phyloP scores from a whole-genome alignment of 2,888 invertebrate species.

The Caenorhabditis angaria region DNA sequence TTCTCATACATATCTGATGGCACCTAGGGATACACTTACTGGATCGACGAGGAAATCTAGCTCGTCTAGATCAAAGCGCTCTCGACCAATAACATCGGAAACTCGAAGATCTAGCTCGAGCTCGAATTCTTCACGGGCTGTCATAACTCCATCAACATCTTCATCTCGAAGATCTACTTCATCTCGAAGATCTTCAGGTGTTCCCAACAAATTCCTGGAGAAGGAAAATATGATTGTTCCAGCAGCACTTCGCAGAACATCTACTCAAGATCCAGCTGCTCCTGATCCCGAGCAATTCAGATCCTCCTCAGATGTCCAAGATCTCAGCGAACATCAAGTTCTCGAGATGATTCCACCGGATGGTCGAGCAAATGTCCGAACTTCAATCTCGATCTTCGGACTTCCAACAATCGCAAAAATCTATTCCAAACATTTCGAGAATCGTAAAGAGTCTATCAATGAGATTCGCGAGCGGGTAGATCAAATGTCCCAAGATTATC shows the following conservation, averaged over 20 bases:
- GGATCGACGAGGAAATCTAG: too few relatives aligned
- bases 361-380: slow-evolving; percentile 7
- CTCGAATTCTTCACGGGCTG: too few relatives aligned
- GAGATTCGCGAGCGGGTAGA: slow-evolving; percentile 30
- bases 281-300: slow-evolving; percentile 12
- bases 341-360: slow-evolving; percentile 37
- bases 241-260: slow-evolving; percentile 45
- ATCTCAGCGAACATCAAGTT: slow-evolving; percentile 37
- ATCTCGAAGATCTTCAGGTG: neutral
- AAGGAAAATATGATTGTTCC: slow-evolving; percentile 63
- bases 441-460: slow-evolving; percentile 39
- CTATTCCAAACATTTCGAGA: slow-evolving; percentile 43
- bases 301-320: neutral
- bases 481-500: slow-evolving; percentile 12
- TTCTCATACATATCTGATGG: slow-evolving; percentile 33
- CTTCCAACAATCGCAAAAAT: slow-evolving; percentile 30
- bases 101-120: slow-evolving; percentile 10
- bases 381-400: neutral
- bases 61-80: too few relatives aligned
- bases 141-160: neutral
- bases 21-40: too few relatives aligned
- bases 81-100: slow-evolving; percentile 24
- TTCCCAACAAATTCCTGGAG: slow-evolving; percentile 52
- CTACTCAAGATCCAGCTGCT: slow-evolving; percentile 5
- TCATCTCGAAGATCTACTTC: neutral